Conservation (phyloP, 2,888 invertebrate species). For the Campoplex capitator region DNA sequence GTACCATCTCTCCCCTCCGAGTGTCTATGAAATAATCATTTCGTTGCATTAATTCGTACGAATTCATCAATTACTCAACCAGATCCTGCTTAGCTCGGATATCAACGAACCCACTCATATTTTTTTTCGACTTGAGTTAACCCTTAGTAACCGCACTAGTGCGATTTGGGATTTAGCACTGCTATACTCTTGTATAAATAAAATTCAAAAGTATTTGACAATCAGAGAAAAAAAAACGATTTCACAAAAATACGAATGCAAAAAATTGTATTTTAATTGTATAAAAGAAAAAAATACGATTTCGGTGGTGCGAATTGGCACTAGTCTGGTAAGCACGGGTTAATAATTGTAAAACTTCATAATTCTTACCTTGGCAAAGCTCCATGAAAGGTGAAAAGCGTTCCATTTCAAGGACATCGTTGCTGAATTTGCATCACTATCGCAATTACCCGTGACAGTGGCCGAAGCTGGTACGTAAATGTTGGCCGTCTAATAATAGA, state of each 20-base stretch:
- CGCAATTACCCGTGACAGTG: slow-evolving; percentile 90
- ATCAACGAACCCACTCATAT: no score
- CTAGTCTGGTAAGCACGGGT: no score
- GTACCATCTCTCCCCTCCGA: slow-evolving; percentile 96
- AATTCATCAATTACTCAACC: background rate
- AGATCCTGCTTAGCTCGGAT: no score
- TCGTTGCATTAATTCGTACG: background rate
- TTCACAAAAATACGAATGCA: no score
- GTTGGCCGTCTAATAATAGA: slow-evolving; percentile 88
- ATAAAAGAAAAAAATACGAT: no score
- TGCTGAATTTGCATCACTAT: slow-evolving; percentile 88
- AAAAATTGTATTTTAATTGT: no score
- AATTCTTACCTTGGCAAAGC: slow-evolving; percentile 90
- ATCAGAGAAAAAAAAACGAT: no score
- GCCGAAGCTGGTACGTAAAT: slow-evolving; percentile 92
- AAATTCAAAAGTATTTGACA: no score
- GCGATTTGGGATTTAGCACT: no score
- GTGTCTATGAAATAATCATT: slow-evolving; percentile 87
- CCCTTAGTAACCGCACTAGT: slow-evolving; percentile 1
- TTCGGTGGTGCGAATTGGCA: no score
- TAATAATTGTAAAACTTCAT: background rate
- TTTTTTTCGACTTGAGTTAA: no score
- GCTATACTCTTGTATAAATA: no score
- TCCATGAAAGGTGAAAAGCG: slow-evolving; percentile 90
- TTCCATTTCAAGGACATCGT: slow-evolving; percentile 91